Evolutionary conservation across 2,797 vertebrate species (phyloP), one percentile per base, ranked within the genome.

Genomic region (Poeciliopsis presidionis): DNA sequence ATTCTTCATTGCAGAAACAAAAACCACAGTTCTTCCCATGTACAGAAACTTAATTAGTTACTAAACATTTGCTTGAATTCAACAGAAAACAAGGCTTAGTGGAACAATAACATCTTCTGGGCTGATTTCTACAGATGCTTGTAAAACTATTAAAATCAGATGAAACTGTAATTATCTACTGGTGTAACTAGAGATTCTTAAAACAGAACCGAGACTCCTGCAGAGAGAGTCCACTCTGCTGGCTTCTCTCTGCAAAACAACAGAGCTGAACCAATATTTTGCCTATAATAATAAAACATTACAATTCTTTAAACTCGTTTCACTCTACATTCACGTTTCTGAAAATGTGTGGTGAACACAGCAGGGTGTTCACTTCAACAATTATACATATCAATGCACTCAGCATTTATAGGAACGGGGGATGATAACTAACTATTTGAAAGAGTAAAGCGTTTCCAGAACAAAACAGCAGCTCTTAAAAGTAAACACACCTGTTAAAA

Each of bases 201-300:
- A 87, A 96, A 96, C 95, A 96, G 95, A 96, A 96, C 94, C 95
- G 8, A 87, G 47, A 78, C 81, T 14, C 73, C 53, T 59, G 28
- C 74, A 13, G 73, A 59, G 73, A 63, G 73, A 78, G 81, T 80
- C 69, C 74, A 77, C 72, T 81, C 70, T 28, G 25, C n/a, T 45
- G 67, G 25, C 36, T 65, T 33, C 53, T 79, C 73, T 69, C 80
- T 73, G 75, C 77, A n/a, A 47, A 80, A 2, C 73, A 16, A 74
- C 83, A 89, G 83, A 84, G 85, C 41, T 76, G 76, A 87, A 74
- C 45, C 6, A 77, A 47, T 11, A 69, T 1, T 46, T 76, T 59
- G 3, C 57, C 80, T 73, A 39, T 47, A 69, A 43, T 55, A 71
- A 87, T 81, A 83, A 76, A 92, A 90, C 81, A 73, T 89, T 74